Evolutionary conservation across 1,140 invertebrate species (phyloP).

Genomic region (Conus ventricosus): DNA sequence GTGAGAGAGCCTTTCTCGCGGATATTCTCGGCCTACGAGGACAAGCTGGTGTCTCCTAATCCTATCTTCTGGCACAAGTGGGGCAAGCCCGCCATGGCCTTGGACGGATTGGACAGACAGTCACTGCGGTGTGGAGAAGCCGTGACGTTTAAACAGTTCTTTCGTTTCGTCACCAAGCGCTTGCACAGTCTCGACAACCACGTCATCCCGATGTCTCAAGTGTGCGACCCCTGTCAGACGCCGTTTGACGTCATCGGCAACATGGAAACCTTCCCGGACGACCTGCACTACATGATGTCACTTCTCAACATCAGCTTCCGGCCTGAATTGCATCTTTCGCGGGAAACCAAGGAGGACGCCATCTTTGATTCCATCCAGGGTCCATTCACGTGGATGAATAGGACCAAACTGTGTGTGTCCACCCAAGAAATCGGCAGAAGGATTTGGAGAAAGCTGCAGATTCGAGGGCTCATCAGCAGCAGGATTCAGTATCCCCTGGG

Average conservation of each 20-base stretch:
- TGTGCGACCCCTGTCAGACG: conserved; percentile 13
- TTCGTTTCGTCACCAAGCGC: neutral
- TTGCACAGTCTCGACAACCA: conserved; percentile 14
- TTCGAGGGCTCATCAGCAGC: conserved; percentile 24
- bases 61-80: conserved; percentile 13
- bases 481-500: conserved; percentile 1
- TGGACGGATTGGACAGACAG: neutral
- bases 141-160: conserved; percentile 33
- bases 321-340: neutral
- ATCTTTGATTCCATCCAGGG: conserved; percentile 23
- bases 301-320: neutral
- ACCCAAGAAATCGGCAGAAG: conserved; percentile 17
- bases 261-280: conserved; percentile 23
- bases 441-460: conserved; percentile 29
- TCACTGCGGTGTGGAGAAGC: neutral
- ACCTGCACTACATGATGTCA: neutral
- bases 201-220: neutral
- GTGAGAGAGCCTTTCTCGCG: conserved; percentile 20
- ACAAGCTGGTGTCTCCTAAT: neutral
- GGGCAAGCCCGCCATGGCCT: conserved; percentile 7
- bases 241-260: conserved; percentile 26
- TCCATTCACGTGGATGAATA: conserved; percentile 17
- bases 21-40: conserved; percentile 22
- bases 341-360: neutral
- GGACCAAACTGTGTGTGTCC: neutral